Evolutionary conservation across 2,113 vertebrate species (phyloP), one percentile per base, ranked within the genome.

Genomic region (Oncorhynchus gorbuscha): DNA sequence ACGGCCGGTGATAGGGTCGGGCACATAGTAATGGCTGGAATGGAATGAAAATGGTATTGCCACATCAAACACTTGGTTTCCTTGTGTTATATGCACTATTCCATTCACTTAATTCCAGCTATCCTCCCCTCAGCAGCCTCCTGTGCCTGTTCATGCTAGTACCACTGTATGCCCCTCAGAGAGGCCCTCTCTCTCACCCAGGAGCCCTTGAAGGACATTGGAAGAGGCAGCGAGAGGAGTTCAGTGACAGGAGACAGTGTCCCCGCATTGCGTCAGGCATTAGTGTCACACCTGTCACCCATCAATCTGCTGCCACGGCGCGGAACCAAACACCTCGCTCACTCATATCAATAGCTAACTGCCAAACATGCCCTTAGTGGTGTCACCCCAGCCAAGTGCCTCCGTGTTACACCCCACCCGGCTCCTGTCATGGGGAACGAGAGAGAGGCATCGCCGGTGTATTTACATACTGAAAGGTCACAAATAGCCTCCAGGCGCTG

Each of bases 381-480:
- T 91, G 90, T 86, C 88, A 91, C 87, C 72, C 88, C 84, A 84
- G 86, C 85, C 84, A 81, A 76, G 80, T 83, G 82, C 80, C 87
- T 82, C 75, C 75, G 84, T 88, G 78, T 7, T 74, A 87, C 84
- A 13, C 51, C 16, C 51, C 80, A 83, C 81, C 78, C 87, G 88
- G 84, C 79, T 88, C 87, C 83, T 87, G 90, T 91, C 90, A 92
- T 73, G 65, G 51, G 84, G 83, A 69, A 92, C 73, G 78, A 80
- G 75, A 84, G 80, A 88, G 82, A 87, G 87, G 87, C 83, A 79
- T 85, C 88, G 81, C 81, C 82, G 81, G 75, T 86, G 87, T 92
- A 93, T 94, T 93, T 93, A 92, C 92, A 94, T 93, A 93, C 81
- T 84, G 89, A 94, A 96, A 95, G 90, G 89, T 95, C 93, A 92